Conservation (phyloP, 2,797 vertebrate species). For the Lophura swinhoii region DNA sequence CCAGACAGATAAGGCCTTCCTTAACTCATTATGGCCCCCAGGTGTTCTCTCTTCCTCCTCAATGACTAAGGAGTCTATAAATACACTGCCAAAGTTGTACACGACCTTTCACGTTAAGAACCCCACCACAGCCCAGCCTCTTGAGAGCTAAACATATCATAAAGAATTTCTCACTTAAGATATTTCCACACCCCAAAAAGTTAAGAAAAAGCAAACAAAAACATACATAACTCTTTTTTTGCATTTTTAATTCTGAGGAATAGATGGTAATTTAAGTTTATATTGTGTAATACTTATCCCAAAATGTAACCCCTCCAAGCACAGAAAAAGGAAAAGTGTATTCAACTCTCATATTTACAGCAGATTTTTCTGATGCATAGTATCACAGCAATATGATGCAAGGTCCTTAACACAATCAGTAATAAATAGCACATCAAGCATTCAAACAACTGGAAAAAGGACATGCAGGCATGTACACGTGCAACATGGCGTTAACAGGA, state of each 20-base stretch:
- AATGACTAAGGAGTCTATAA: too few relatives aligned
- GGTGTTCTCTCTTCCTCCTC: neutral
- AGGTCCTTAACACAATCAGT: neutral
- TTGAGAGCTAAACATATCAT: neutral
- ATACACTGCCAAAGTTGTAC: neutral
- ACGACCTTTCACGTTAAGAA: neutral
- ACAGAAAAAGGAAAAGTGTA: neutral
- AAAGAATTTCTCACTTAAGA: rapidly evolving
- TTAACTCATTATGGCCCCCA: neutral
- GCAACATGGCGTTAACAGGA: neutral
- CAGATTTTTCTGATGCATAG: neutral
- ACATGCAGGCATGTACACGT: neutral
- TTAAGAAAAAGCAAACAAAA: neutral
- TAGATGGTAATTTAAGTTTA: neutral
- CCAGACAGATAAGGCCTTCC: neutral
- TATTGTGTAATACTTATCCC: neutral
- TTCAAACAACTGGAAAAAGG: neutral
- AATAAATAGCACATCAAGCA: neutral
- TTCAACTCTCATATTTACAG: neutral
- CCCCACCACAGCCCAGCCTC: neutral
- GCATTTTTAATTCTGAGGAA: neutral
- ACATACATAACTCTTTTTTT: too few relatives aligned
- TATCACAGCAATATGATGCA: neutral
- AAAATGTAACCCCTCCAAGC: neutral
- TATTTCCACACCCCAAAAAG: neutral